Evolutionary conservation across 2,797 vertebrate genomes (phyloP), one percentile per base, ranked within the genome.

Genomic region (Acanthopagrus latus): DNA sequence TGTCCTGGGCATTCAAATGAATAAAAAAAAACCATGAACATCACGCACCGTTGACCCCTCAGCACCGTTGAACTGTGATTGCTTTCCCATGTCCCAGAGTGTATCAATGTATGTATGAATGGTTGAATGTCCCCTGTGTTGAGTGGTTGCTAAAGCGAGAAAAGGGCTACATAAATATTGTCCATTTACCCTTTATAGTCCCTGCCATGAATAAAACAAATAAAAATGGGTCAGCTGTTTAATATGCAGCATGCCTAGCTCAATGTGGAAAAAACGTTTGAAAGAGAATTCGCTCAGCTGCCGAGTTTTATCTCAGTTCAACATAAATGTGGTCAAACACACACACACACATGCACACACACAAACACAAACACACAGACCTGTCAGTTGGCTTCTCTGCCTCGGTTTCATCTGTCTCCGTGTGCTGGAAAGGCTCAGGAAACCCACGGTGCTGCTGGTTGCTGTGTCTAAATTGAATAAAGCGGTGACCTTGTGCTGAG

Each of bases 401-500:
- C 60, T 52, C 12, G 0, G 55, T 86, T 82, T 82, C 48, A 69
- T 83, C 74, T 56, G 58, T 67, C 51, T 78, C 48, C 29, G 29
- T 18, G 70, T 58, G 82, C 68, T 80, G 67, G 59, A 81, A 70
- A 59, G 65, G 62, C 43, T 60, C 33, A 29, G 67, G 52, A 75
- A 82, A 64, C 69, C 62, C 60, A 64, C 81, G 48, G 60, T 12
- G 78, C 63, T 71, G 67, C 64, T 48, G 64, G 56, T 84, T 46
- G 48, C 51, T 12, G 25, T 54, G 65, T 78, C 50, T 51, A 55
- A 80, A 76, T 44, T 71, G 55, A 85, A 80, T 64, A 64, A 72
- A 75, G 80, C 57, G 11, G 29, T 76, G 76, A 86, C 87, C 87
- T 89, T 88, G 89, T 57, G 21, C 75, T 21, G 64, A 66, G 66